Conservation (phyloP, 2,797 vertebrate species). For the Tarsius wallacei region DNA sequence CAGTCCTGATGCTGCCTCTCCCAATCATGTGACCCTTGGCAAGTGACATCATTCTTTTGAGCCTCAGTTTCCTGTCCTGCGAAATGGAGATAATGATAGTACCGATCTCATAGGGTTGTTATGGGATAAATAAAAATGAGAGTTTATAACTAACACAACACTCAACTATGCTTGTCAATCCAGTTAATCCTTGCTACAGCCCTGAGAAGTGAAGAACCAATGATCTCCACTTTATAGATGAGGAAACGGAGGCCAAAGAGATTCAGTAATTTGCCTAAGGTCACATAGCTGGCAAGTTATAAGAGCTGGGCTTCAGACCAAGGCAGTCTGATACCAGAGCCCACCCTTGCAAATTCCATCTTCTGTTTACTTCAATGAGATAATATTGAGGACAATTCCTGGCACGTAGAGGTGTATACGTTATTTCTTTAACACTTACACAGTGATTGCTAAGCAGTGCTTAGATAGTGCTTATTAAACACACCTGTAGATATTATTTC, state of each 20-base stretch:
- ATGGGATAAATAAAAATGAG: background rate
- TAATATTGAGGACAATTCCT: background rate
- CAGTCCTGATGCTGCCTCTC: background rate
- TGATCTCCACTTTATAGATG: background rate
- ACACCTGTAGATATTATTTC: background rate
- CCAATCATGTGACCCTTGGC: background rate
- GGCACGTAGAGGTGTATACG: too few species aligned
- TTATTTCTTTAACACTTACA: too few species aligned
- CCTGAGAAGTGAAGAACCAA: background rate
- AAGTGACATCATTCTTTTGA: background rate
- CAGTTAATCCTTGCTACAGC: background rate
- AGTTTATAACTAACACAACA: background rate
- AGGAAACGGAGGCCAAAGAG: background rate
- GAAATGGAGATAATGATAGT: background rate
- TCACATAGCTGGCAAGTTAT: background rate
- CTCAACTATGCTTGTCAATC: background rate
- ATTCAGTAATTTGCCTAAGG: background rate
- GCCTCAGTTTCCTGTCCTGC: background rate
- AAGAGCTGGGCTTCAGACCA: background rate
- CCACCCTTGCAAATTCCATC: background rate
- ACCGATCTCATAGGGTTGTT: background rate
- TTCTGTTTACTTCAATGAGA: background rate
- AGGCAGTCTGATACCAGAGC: background rate
- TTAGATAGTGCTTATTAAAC: background rate
- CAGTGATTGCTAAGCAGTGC: background rate